Percentiles rank a stretch among this genome's conserved stretches.
These are phyloP conservation scores for Lepidurus packardi DNA, from an alignment of 1,140 invertebrate genomes.

Conservation along the genomic window DNA sequence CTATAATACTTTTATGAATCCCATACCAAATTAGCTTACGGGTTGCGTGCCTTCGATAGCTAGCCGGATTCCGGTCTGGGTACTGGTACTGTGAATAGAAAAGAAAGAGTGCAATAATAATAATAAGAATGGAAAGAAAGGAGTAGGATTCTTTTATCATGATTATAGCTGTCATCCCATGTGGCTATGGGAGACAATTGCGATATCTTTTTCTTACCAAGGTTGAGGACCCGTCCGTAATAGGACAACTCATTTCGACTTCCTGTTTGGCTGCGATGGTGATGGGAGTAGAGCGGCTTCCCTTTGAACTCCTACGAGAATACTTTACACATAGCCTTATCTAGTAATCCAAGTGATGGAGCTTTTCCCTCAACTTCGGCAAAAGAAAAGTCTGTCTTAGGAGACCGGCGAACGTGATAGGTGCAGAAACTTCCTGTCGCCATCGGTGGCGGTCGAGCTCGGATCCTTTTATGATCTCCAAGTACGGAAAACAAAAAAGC, in stretches of 20 bases:
- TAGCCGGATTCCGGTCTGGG: not conserved
- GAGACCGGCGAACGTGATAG: not conserved
- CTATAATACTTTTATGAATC: not conserved
- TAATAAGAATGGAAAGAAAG: not conserved
- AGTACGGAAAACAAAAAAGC: not conserved
- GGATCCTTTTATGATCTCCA: not conserved
- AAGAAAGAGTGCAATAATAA: not conserved
- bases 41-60: not conserved
- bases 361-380: not conserved
- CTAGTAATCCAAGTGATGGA: conserved; percentile 19
- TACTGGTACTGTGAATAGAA: not conserved
- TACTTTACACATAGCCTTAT: conserved; percentile 15
- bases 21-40: not conserved
- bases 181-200: conserved; percentile 2
- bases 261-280: conserved; percentile 3
- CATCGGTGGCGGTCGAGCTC: not conserved
- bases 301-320: not conserved
- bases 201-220: conserved; percentile 6
- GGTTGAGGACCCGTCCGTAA: conserved; percentile 1
- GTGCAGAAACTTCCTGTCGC: conserved; percentile 21
- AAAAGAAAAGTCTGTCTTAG: not conserved
- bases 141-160: not conserved
- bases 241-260: conserved; percentile 7
- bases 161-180: not conserved
- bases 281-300: not conserved